Conservation (phyloP, 2,888 invertebrate genomes). For the Temnothorax rugatulus region DNA sequence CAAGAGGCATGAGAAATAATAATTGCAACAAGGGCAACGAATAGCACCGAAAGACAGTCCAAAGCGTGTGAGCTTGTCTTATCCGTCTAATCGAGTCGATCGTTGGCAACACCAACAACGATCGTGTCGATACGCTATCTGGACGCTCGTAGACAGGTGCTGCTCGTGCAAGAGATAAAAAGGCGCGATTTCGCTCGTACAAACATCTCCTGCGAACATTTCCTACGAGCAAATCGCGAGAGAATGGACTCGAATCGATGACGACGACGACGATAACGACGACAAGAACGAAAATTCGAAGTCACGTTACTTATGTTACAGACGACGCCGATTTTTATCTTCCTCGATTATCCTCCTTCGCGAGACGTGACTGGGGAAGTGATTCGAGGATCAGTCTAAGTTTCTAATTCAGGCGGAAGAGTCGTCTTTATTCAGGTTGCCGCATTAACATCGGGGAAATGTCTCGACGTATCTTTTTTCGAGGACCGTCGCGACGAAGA, state of each 20-base stretch:
- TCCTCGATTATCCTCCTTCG: constrained; percentile 75
- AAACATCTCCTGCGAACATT: constrained; percentile 65
- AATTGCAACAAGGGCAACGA: constrained; percentile 2
- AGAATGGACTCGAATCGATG: constrained; percentile 66
- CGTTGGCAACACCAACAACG: constrained; percentile 37
- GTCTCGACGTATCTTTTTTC: constrained; percentile 41
- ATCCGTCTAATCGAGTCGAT: constrained; percentile 41
- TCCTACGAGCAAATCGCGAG: constrained; percentile 66
- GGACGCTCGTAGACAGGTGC: constrained; percentile 49
- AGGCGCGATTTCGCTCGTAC: constrained; percentile 62
- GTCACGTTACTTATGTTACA: constrained; percentile 70
- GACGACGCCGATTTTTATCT: constrained; percentile 74
- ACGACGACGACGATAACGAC: constrained; percentile 42
- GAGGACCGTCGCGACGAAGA: constrained; percentile 26
- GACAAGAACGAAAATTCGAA: constrained; percentile 46
- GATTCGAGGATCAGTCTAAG: constrained; percentile 70
- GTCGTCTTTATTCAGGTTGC: constrained; percentile 67
- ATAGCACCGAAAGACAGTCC: neutral
- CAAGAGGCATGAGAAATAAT: constrained; percentile 40
- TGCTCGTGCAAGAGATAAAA: constrained; percentile 58
- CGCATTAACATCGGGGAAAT: constrained; percentile 61
- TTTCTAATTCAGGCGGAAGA: constrained; percentile 60
- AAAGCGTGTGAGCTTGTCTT: constrained; percentile 7
- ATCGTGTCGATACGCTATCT: constrained; percentile 64
- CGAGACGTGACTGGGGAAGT: constrained; percentile 75